Evolutionary conservation across 2,113 vertebrate genomes (phyloP).

Genomic region (Nothobranchius kuhntae): DNA sequence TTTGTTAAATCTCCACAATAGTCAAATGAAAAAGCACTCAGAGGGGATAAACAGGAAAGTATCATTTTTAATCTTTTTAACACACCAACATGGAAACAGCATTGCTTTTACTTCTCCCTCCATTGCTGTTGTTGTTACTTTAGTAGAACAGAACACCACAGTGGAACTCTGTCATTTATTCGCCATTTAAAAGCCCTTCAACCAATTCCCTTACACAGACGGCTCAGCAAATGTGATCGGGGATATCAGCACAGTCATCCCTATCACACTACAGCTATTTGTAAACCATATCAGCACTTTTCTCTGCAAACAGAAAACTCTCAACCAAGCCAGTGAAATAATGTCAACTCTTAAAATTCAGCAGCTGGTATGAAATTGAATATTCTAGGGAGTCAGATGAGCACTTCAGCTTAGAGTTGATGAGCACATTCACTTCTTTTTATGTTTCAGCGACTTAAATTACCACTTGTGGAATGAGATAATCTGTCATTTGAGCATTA

Average conservation of each 20-base stretch:
- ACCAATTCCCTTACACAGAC: slow-evolving; percentile 64
- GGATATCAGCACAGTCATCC: slow-evolving; percentile 55
- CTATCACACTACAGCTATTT: slow-evolving; percentile 50
- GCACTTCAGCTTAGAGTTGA: slow-evolving; percentile 35
- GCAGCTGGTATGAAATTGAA: slow-evolving; percentile 51
- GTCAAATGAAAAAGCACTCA: neutral
- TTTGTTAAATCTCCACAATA: neutral
- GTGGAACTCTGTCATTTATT: slow-evolving; percentile 50
- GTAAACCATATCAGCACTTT: slow-evolving; percentile 58
- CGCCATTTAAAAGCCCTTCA: slow-evolving; percentile 53
- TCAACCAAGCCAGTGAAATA: slow-evolving; percentile 43
- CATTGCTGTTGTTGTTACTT: slow-evolving; percentile 36
- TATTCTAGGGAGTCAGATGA: slow-evolving; percentile 49
- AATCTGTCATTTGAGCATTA: slow-evolving; percentile 59
- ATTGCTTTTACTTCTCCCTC: slow-evolving; percentile 18
- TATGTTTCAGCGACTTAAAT: slow-evolving; percentile 46
- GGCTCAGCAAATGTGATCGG: slow-evolving; percentile 54
- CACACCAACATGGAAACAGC: slow-evolving; percentile 11
- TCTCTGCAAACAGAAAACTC: slow-evolving; percentile 56
- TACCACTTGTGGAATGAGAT: slow-evolving; percentile 37
- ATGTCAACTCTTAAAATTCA: slow-evolving; percentile 57
- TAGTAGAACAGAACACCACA: slow-evolving; percentile 18
- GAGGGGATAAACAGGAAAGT: neutral
- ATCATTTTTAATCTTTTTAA: slow-evolving; percentile 19
- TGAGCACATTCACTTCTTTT: slow-evolving; percentile 35